Evolutionary conservation across 2,888 invertebrate genomes (phyloP).

Genomic region (Drosophila trichaetosa): DNA sequence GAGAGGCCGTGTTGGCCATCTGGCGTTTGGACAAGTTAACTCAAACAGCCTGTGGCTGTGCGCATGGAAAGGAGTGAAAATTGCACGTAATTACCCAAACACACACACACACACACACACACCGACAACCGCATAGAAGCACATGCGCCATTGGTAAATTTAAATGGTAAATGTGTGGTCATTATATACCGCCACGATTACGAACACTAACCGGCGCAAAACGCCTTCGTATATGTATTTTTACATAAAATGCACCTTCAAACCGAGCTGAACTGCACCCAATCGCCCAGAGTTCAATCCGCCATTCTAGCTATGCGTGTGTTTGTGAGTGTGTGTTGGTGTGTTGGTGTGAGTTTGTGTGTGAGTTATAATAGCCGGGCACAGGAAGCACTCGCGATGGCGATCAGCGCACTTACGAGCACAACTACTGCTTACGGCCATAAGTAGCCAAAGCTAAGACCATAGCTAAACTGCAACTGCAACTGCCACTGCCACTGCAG

Average conservation of each 20-base stretch:
- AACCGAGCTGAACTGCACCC: slow-evolving; percentile 53
- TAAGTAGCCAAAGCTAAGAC: slow-evolving; percentile 44
- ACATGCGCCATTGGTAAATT: slow-evolving; percentile 66
- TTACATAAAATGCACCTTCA: slow-evolving; percentile 15
- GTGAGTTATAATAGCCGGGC: slow-evolving; percentile 45
- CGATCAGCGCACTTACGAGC: slow-evolving; percentile 76
- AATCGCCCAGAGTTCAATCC: slow-evolving; percentile 58
- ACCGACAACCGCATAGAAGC: slow-evolving; percentile 25
- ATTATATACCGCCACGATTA: slow-evolving; percentile 71
- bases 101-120: slow-evolving; percentile 13
- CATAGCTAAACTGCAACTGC: slow-evolving; percentile 23
- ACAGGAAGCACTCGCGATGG: slow-evolving; percentile 80
- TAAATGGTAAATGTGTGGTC: slow-evolving; percentile 66
- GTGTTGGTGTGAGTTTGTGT: slow-evolving; percentile 19
- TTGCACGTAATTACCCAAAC: slow-evolving; percentile 75
- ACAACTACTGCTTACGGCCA: slow-evolving; percentile 66
- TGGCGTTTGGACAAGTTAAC: slow-evolving; percentile 59
- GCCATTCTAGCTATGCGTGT: slow-evolving; percentile 48
- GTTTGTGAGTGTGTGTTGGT: slow-evolving; percentile 6
- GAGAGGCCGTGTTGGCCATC: slow-evolving; percentile 54
- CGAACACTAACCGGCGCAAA: slow-evolving; percentile 49
- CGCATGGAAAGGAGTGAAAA: slow-evolving; percentile 76
- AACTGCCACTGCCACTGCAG: slow-evolving; percentile 66
- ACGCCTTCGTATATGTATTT: slow-evolving; percentile 55
- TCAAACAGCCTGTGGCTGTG: slow-evolving; percentile 65